Base-by-base conservation (phyloP, 2,797 vertebrate genomes). In the Pagetopsis macropterus region DNA sequence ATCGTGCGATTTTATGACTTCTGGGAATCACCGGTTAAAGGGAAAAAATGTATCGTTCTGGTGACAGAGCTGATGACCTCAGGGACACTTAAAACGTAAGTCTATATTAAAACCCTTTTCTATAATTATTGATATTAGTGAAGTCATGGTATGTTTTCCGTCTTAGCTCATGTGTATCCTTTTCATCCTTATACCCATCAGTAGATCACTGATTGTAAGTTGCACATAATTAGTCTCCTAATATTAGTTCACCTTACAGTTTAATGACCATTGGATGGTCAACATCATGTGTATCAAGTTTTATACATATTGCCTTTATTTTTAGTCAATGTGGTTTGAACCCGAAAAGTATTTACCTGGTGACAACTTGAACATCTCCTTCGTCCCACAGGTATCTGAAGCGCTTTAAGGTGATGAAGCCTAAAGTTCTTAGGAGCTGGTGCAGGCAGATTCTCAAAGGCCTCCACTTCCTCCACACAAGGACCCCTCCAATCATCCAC, bases 1-100 rank as follows among this genome's bases (percentile, higher is more conserved):
- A 99, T 99, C 0, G 98, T 99, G 76, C 95, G 98, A 5, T 99
- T 99, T 90, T 99, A 99, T 21, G 98, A 99, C 90, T 99, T 98
- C 93, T 99, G 98, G 98, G 98, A 99, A 84, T 98, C 96, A 46
- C 96, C 96, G 3, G 91, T 96, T 15, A 99, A 98, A 93, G 98
- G 97, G 67, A 99, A 97, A 83, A 96, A 97, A 52, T 99, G 97
- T 77, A 99, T 99, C 0, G 98, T 99, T 79, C 93, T 99, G 84
- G 98, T 99, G 79, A 99, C 98, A 0, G 98, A 99, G 89, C 90
- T 99, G 46, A 99, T 99, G 98, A 99, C 98, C 71, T 99, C 98
- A 46, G 98, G 98, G 87, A 99, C 98, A 0, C 94, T 99, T 9
- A 99, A 99, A 94, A 99, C 98, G 98, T 99, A 89, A 97, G 98